Percentiles rank a stretch among this genome's conserved stretches.
Evolutionary conservation across 2,888 invertebrate genomes (phyloP).

Genomic region (Ypsolopha scabrella): DNA sequence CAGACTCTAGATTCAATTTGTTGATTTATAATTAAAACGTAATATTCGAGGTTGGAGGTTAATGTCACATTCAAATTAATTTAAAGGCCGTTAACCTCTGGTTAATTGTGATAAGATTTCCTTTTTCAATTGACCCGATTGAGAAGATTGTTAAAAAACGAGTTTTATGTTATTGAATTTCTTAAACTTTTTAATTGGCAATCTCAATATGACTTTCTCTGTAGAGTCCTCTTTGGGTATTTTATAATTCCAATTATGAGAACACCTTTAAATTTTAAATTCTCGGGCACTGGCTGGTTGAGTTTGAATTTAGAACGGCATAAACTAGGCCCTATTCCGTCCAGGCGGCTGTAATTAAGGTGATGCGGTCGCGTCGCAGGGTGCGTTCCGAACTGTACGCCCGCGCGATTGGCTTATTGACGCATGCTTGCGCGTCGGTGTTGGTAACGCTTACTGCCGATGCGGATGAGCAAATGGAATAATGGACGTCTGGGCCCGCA

Average conservation of each 20-base stretch:
- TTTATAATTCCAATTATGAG: too few relatives aligned
- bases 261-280: too few relatives aligned
- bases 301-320: too few relatives aligned
- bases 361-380: conserved; percentile 8
- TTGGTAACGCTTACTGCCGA: conserved; percentile 39
- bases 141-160: too few relatives aligned
- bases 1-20: conserved; percentile 45
- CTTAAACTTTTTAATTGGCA: neutral
- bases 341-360: neutral
- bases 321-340: neutral
- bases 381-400: conserved; percentile 16
- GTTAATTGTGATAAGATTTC: conserved; percentile 7
- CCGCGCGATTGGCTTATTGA: conserved; percentile 50
- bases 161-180: neutral
- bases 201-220: too few relatives aligned
- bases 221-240: too few relatives aligned
- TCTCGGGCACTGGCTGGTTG: too few relatives aligned
- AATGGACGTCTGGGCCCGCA: conserved; percentile 70
- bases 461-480: conserved; percentile 69
- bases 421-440: conserved; percentile 23
- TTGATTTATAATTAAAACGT: conserved; percentile 26
- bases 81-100: conserved; percentile 23
- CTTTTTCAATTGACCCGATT: conserved; percentile 9
- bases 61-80: conserved; percentile 56
- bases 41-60: conserved; percentile 44